These are phyloP conservation scores for Mustela nigripes DNA, from an alignment of 2,113 vertebrate genomes.

Conservation along the genomic window DNA sequence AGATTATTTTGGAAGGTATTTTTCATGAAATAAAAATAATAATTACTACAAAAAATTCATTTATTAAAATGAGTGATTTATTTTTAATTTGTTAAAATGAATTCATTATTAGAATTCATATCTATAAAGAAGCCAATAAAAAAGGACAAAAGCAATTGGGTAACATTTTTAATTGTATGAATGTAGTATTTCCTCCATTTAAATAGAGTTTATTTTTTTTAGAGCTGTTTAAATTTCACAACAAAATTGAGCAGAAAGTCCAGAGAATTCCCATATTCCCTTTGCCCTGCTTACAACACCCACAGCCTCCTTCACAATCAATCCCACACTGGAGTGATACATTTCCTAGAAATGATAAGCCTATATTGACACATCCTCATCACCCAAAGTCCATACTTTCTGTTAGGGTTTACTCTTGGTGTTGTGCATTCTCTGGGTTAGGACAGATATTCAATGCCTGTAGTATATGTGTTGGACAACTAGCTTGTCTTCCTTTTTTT, in stretches of 20 bases:
- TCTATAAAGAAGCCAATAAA: not conserved
- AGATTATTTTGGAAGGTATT: not conserved
- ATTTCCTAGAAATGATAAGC: not conserved
- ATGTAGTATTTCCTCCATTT: not conserved
- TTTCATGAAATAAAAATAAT: not conserved
- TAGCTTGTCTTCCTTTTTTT: too few relatives aligned
- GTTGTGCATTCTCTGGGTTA: not conserved
- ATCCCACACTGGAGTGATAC: fast-evolving
- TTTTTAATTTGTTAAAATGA: not conserved
- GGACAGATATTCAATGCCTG: not conserved
- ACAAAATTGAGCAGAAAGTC: not conserved
- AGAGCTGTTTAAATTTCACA: not conserved
- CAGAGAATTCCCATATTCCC: not conserved
- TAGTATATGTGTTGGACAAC: too few relatives aligned
- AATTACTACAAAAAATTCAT: not conserved
- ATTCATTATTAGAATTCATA: not conserved
- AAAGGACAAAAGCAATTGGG: not conserved
- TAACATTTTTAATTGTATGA: not conserved
- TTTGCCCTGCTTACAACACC: not conserved
- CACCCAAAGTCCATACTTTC: not conserved
- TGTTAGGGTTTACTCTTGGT: not conserved
- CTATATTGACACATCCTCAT: not conserved
- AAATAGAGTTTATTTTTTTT: not conserved
- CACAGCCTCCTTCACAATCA: not conserved
- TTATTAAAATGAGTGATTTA: not conserved